A percentile compares a stretch with the other conserved stretches of the same genome.
phyloP scores from a whole-genome alignment of 2,888 invertebrate genomes.

The Phyto melanocephala region DNA sequence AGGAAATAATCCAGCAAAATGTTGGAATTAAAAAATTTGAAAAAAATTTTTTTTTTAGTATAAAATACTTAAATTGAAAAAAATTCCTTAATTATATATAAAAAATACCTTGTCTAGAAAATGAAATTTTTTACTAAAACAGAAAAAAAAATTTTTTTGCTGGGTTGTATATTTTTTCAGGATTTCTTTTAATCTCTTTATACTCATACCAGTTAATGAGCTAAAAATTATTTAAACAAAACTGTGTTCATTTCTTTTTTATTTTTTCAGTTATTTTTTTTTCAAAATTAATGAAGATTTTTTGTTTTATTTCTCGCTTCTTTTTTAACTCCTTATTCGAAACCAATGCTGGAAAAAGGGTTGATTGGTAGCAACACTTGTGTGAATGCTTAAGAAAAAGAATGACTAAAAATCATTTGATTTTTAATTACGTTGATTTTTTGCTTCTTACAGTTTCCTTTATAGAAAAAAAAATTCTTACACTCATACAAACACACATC shows the following conservation, averaged over 20 bases:
- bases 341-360: constrained; percentile 40
- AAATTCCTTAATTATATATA: no score
- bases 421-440: constrained; percentile 68
- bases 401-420: constrained; percentile 66
- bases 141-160: neutral
- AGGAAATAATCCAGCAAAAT: neutral
- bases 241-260: constrained; percentile 18
- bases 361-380: constrained; percentile 61
- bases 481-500: neutral
- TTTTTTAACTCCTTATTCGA: neutral
- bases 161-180: constrained; percentile 16
- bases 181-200: neutral
- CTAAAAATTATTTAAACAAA: constrained; percentile 59
- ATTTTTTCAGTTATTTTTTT: constrained; percentile 18
- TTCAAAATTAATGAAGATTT: constrained; percentile 65
- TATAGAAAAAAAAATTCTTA: constrained; percentile 19
- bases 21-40: neutral
- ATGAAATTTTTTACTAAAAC: no score
- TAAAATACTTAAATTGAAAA: no score
- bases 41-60: no score
- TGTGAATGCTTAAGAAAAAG: constrained; percentile 8
- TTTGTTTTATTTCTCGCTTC: constrained; percentile 39
- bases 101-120: no score
- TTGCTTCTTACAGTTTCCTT: constrained; percentile 28
- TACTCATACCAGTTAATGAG: constrained; percentile 66